Evolutionary conservation across 2,113 vertebrate genomes (phyloP), one percentile per base, ranked within the genome.

Genomic region (Orycteropus afer): DNA sequence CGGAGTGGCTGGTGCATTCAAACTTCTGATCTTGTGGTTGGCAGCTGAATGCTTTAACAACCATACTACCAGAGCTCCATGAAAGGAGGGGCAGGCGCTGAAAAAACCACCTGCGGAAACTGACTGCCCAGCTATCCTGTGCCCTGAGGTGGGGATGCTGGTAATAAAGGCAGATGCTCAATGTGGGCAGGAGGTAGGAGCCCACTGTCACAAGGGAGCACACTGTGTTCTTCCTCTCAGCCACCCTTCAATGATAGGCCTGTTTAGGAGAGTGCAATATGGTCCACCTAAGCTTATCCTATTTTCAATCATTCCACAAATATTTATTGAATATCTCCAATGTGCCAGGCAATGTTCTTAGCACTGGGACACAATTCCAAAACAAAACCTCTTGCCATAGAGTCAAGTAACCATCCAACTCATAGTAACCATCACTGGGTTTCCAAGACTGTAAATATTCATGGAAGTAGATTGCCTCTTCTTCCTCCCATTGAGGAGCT

Each of bases 281-380:
- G 20, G 25, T 74, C 49, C 32, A 59, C 34, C n/a, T 23, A 59
- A 61, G 20, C 45, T 78, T 87, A 59, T 29, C 11, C 22, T 45
- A 40, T 47, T 83, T 86, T 80, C n/a, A 92, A 55, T 84, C 65
- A 89, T 76, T 89, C 57, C 47, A 49, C 87, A 91, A 96, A 74
- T 61, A 76, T 37, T 91, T 91, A 34, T 20, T 84, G 87, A 83
- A 47, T 67, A 53, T 11, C 40, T 92, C 63, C 79, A 47, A 32
- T 73, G 42, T 57, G 20, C 49, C 49, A 89, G 80, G 27, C 29
- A 91, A 67, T 86, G 25, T 95, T 87, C 40, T 86, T 76, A 95
- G 71, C 77, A 79, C 49, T 32, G n/a, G 23, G 18, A 2, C n/a
- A n/a, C n/a, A n/a, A n/a, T n/a, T n/a, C n/a, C n/a, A n/a, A n/a